phyloP scores from a whole-genome alignment of 2,113 vertebrate genomes.

The Oncorhynchus kisutch region DNA sequence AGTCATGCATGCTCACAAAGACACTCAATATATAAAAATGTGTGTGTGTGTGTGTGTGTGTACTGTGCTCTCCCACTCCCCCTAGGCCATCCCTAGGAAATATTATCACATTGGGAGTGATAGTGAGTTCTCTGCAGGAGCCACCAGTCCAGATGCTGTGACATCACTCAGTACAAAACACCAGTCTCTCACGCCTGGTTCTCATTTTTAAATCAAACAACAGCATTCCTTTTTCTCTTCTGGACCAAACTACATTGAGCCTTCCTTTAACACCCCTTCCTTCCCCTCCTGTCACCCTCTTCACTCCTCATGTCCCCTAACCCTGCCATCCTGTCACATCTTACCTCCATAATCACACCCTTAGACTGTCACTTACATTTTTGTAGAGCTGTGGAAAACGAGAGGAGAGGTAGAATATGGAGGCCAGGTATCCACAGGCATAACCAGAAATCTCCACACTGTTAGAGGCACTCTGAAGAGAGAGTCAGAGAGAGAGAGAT shows the following conservation, averaged over 20 bases:
- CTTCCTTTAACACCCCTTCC: background rate
- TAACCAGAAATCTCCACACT: slow-evolving; percentile 72
- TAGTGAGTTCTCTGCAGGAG: slow-evolving; percentile 2
- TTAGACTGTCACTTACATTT: slow-evolving; percentile 65
- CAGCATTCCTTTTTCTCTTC: too few species aligned
- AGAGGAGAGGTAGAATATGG: slow-evolving; percentile 74
- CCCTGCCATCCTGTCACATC: background rate
- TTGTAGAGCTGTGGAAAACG: slow-evolving; percentile 74
- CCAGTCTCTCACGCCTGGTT: slow-evolving; percentile 43
- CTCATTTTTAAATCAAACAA: slow-evolving; percentile 20
- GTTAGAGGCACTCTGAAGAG: slow-evolving; percentile 48
- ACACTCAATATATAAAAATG: too few species aligned
- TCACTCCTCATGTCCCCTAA: background rate
- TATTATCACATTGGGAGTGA: background rate
- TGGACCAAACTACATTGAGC: too few species aligned
- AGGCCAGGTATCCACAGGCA: slow-evolving; percentile 71
- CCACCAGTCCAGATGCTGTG: slow-evolving; percentile 7
- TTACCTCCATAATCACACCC: background rate
- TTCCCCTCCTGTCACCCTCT: too few species aligned
- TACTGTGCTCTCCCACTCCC: too few species aligned
- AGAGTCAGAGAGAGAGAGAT: background rate
- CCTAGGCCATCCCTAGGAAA: too few species aligned
- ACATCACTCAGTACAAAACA: slow-evolving; percentile 20
- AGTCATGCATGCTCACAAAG: too few species aligned
- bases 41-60: too few species aligned